Evolutionary conservation across 2,113 vertebrate species (phyloP).

Genomic region (Tenrec ecaudatus): DNA sequence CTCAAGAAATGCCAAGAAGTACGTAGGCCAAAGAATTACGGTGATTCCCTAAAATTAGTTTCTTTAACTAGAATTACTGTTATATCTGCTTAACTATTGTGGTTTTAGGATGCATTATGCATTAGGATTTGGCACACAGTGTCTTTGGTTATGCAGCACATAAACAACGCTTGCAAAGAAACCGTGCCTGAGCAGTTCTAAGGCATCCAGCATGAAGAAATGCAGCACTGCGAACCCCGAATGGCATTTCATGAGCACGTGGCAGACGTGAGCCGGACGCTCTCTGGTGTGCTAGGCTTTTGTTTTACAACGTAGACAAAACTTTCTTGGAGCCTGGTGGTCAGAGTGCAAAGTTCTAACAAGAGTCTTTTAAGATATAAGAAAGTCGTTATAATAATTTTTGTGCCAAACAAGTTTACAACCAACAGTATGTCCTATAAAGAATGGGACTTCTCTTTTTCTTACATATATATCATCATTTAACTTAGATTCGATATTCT

Average conservation of each 20-base stretch:
- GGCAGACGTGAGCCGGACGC: neutral
- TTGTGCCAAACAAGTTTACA: neutral
- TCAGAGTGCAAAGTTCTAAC: neutral
- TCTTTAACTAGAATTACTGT: neutral
- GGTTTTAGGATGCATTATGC: neutral
- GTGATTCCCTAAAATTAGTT: neutral
- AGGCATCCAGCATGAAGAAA: neutral
- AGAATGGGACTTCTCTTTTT: conserved; percentile 51
- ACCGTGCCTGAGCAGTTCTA: neutral
- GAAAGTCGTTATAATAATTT: neutral
- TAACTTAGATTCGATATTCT: conserved; percentile 45
- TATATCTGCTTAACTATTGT: neutral
- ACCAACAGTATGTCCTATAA: neutral
- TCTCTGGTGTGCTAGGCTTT: too few species aligned
- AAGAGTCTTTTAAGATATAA: neutral
- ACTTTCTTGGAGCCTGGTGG: neutral
- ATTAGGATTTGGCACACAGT: neutral
- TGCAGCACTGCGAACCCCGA: neutral
- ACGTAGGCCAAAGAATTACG: neutral
- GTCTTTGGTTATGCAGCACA: neutral
- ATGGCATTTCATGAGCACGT: neutral
- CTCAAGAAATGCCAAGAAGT: neutral
- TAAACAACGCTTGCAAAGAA: neutral
- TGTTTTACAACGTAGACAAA: neutral
- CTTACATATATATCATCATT: conserved; percentile 43